Percentiles rank a stretch among this genome's conserved stretches.
Conservation (phyloP, 2,797 vertebrate genomes). For the Luscinia luscinia region DNA sequence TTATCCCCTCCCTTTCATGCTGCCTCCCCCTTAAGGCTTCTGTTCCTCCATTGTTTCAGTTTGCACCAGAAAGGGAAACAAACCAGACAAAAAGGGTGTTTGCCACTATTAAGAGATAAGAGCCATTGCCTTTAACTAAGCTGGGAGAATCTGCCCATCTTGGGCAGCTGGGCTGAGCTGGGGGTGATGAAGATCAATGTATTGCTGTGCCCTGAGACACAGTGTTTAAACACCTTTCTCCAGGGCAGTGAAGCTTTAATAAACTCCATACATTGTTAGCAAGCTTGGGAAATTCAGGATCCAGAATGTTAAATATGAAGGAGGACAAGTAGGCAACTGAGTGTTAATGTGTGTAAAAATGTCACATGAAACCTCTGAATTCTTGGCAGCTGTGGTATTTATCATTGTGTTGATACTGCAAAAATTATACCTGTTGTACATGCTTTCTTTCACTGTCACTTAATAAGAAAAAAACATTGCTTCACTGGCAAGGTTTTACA, state of each 20-base stretch:
- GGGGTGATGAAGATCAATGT: not conserved
- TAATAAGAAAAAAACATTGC: not conserved
- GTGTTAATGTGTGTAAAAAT: not conserved
- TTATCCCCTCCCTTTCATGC: not conserved
- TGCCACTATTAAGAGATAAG: not conserved
- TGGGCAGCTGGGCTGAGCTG: not conserved
- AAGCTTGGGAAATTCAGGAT: not conserved
- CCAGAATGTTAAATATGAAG: not conserved
- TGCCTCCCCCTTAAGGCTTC: accelerated
- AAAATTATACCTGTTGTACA: not conserved
- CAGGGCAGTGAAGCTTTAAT: not conserved
- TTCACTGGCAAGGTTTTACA: not conserved
- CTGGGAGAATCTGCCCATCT: not conserved
- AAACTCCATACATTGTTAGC: not conserved
- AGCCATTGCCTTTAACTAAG: not conserved
- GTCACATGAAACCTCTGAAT: not conserved
- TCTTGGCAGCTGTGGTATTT: not conserved
- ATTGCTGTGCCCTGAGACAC: not conserved
- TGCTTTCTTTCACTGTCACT: not conserved
- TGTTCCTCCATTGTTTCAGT: not conserved
- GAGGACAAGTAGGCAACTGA: not conserved
- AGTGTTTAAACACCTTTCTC: not conserved
- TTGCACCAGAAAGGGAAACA: not conserved
- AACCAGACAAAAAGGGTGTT: not conserved
- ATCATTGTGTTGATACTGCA: not conserved